Percentiles rank a stretch among this genome's conserved stretches.
These are phyloP conservation scores for Sebastiscus tertius DNA, from an alignment of 2,797 vertebrate species.

Conservation along the genomic window DNA sequence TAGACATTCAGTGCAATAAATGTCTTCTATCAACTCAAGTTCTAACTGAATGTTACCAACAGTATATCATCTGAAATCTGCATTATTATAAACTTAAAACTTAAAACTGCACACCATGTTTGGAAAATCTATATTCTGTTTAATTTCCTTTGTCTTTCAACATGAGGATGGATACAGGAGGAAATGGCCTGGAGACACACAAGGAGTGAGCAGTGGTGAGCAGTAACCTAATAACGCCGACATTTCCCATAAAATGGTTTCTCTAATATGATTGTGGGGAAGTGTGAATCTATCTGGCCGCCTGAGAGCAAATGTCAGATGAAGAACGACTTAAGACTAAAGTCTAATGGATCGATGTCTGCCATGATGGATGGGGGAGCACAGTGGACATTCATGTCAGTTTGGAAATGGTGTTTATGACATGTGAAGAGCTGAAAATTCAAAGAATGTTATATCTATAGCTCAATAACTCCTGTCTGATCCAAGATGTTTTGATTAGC, in stretches of 20 bases:
- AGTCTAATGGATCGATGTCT: conserved; percentile 57
- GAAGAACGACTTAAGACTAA: conserved; percentile 46
- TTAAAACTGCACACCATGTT: background rate
- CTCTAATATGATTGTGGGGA: conserved; percentile 80
- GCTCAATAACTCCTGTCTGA: background rate
- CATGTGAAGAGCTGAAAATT: background rate
- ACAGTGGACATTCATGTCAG: background rate
- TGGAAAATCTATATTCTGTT: background rate
- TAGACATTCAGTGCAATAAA: conserved; percentile 42
- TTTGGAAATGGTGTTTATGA: background rate
- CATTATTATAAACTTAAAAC: background rate
- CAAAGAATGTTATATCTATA: background rate
- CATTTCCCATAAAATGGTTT: conserved; percentile 78
- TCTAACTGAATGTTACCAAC: background rate
- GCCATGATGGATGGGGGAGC: conserved; percentile 6
- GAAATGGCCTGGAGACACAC: conserved; percentile 40
- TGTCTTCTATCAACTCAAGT: conserved; percentile 6
- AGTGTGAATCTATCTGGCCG: conserved; percentile 70
- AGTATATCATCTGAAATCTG: background rate
- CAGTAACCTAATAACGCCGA: conserved; percentile 79
- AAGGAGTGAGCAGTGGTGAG: conserved; percentile 36
- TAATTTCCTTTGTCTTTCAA: conserved; percentile 17
- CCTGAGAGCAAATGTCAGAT: conserved; percentile 65
- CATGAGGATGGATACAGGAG: conserved; percentile 30
- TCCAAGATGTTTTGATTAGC: background rate